Base-by-base conservation (phyloP, 2,797 vertebrate species). In the Rhinichthys osculus region DNA sequence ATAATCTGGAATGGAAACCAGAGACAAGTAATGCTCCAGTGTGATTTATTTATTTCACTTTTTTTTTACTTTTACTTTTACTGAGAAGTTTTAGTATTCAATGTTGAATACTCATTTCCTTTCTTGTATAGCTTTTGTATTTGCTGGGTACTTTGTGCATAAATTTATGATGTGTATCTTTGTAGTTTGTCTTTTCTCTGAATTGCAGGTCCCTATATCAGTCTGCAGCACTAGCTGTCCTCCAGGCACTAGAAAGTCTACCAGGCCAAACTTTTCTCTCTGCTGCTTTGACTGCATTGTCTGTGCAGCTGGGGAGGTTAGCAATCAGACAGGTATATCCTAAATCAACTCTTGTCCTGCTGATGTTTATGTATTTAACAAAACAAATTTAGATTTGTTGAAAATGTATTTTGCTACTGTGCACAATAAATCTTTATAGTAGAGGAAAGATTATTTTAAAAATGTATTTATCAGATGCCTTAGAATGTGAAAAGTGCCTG, bases 241-340 rank as follows among this genome's bases (percentile, higher is more conserved):
- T 72, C 93, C 93, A 83, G 96, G 96, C 38, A 96, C 94, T 76
- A 91, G 96, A 71, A 96, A 95, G 78, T 94, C 95, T 88, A 95
- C 93, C 91, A 94, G 92, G 90, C 94, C 93, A 59, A 93, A 94
- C 88, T 94, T 93, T 86, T 94, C 95, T 92, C 82, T 95, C 80
- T 96, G 96, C 92, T 97, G 96, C 93, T 94, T 95, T 94, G 96
- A 96, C 91, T 97, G 96, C 92, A 91, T 96, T 91, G 89, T 93
- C 86, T 97, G 96, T 89, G 88, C 94, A 93, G 94, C 94, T 91
- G 96, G 96, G 88, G 91, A 95, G 92, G 93, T 96, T 91, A 97
- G 95, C 94, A 96, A 96, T 94, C 93, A 95, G 90, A 95, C 94
- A 91, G 95, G 95, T 96, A 85, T 93, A 93, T 66, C 6, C 47